Base-by-base conservation (phyloP, 2,888 invertebrate species). In the Dolichomitus sp. region DNA sequence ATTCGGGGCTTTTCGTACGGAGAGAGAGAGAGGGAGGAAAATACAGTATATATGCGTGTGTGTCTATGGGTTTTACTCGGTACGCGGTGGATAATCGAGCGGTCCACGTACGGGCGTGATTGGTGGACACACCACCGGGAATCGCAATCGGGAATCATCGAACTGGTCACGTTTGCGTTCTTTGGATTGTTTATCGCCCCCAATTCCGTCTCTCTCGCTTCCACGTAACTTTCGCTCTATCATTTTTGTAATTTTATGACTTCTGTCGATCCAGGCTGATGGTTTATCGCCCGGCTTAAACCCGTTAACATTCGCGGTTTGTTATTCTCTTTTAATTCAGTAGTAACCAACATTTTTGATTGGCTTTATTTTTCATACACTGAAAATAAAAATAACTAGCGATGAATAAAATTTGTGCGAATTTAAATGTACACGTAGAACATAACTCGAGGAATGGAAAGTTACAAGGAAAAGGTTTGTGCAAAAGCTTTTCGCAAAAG, bases 71-170 rank as follows among this genome's bases (percentile, higher is more conserved):
- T 66, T 83, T 78, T 84, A 76, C 75, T 50, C 72, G 76, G 76
- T 80, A 54, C 37, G 45, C 68, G 75, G 72, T 82, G 74, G 79
- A 74, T 72, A 81, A 82, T 85, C 75, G 61, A 77, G 65, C 68
- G 66, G 50, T 76, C 72, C 65, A 42, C 68, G 80, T 75, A 73
- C 40, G 37, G 48, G 73, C 75, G 81, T 84, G 83, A 84, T 83
- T 83, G 81, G 81, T 75, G 76, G 72, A 76, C 80, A 73, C 66
- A 77, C 76, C 77, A 77, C 80, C 70, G 70, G 79, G 79, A 83
- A 85, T 85, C 82, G 83, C 85, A 83, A 84, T 84, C 83, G 84
- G 74, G 84, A 85, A 86, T 86, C 86, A 85, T 84, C 83, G 79
- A 57, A 81, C 84, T 83, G 76, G 84, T 86, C 84, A 86, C 84